Base-by-base conservation (phyloP, 2,113 vertebrate genomes). In the Thalassoma bifasciatum region DNA sequence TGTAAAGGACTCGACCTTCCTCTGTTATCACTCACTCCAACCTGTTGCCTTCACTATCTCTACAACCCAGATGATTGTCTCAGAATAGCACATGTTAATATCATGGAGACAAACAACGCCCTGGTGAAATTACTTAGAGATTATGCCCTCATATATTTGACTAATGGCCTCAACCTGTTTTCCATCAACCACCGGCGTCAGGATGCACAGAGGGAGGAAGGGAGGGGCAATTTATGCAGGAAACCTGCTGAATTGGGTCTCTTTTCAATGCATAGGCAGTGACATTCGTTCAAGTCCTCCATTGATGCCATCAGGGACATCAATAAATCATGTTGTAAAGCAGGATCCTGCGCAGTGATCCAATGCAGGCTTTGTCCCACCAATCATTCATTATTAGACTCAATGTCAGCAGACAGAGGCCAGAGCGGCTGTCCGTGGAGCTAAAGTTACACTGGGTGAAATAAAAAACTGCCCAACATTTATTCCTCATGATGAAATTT, bases 281-380 rank as follows among this genome's bases (percentile, higher is more conserved):
- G 90, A 91, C 90, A 88, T 91, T 89, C 11, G 38, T 60, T 72
- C 70, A 82, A 85, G 90, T 84, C 82, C 85, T 88, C 74, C 62
- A 77, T 57, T 76, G 88, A 87, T 74, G 85, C 73, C 82, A 78
- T 64, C 53, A 23, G 78, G 82, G 80, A 81, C 84, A 84, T 91
- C 77, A 82, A 93, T 93, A 92, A 93, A 91, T 94, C 84, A 88
- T 81, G 86, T 53, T 54, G 72, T 67, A 83, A 86, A 85, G 84
- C 81, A 75, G 83, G 75, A 74, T 82, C 83, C 75, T 58, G 88
- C 10, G 50, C 67, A 65, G 76, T 86, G 90, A 90, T 87, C 85
- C 88, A 82, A 58, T 40, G 59, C 71, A 67, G 79, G 72, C 88
- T 89, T 81, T 81, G 85, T 86, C 84, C 66, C 77, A 75, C 70